A percentile compares a stretch with the other conserved stretches of the same genome.
Conservation (phyloP, 2,113 vertebrate genomes). For the Apaloderma vittatum region DNA sequence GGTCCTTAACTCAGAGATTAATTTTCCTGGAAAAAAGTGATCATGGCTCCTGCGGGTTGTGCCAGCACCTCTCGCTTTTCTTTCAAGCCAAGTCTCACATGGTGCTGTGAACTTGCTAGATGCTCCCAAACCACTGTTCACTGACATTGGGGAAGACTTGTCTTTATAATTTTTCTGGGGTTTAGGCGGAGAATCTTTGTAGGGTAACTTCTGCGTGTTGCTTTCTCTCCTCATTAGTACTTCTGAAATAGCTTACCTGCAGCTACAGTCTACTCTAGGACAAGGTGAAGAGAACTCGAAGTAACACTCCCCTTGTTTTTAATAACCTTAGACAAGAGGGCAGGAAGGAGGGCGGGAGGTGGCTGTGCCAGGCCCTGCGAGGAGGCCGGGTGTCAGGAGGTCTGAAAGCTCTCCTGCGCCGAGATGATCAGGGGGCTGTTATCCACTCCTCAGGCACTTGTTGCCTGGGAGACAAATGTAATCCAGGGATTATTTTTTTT, state of each 20-base stretch:
- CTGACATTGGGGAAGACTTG: neutral
- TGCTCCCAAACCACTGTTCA: neutral
- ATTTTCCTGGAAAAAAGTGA: neutral
- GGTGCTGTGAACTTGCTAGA: neutral
- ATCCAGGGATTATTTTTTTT: neutral
- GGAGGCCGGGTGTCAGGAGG: neutral
- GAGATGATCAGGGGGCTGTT: neutral
- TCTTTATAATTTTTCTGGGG: neutral
- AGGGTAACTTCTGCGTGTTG: neutral
- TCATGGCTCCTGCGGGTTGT: neutral
- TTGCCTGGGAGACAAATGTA: slow-evolving; percentile 66
- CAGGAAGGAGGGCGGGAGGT: neutral
- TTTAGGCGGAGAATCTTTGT: too few species aligned
- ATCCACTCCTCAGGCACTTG: neutral
- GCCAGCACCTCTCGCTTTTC: neutral
- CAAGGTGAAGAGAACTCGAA: neutral
- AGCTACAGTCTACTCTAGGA: neutral
- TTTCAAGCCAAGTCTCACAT: neutral
- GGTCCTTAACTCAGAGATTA: neutral
- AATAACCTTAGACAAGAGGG: rapidly evolving
- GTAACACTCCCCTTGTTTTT: neutral
- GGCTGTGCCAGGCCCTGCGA: neutral
- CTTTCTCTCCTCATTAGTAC: neutral
- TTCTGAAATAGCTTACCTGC: neutral
- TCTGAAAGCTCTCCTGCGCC: neutral